These are phyloP conservation scores for Calidris pygmaea DNA, from an alignment of 2,113 vertebrate species.

Conservation along the genomic window DNA sequence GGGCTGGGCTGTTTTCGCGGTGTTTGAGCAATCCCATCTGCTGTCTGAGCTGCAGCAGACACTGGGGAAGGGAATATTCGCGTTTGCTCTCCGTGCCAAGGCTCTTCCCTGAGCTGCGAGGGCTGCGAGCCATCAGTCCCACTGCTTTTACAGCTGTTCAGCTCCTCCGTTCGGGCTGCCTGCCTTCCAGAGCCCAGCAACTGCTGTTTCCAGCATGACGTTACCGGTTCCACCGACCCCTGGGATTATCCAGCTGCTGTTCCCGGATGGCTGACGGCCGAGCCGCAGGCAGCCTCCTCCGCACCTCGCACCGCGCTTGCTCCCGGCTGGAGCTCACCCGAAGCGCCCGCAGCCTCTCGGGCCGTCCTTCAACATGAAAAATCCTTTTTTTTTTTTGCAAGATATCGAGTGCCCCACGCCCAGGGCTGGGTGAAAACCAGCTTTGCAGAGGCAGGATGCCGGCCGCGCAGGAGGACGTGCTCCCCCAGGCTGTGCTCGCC, in stretches of 20 bases:
- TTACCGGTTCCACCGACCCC: neutral
- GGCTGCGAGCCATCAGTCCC: neutral
- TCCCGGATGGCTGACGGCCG: neutral
- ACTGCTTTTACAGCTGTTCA: slow-evolving; percentile 43
- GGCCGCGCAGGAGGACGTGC: neutral
- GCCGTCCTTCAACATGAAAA: fast-evolving
- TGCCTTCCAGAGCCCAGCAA: neutral
- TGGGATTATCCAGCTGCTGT: neutral
- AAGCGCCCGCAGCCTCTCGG: neutral
- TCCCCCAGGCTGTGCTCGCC: neutral
- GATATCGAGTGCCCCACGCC: fast-evolving
- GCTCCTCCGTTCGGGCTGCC: neutral
- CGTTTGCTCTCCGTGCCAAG: slow-evolving; percentile 13
- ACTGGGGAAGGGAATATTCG: slow-evolving; percentile 51
- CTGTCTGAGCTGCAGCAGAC: slow-evolving; percentile 36
- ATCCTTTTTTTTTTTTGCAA: neutral
- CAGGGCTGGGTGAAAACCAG: neutral
- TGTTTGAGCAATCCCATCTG: slow-evolving; percentile 69
- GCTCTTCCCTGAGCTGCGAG: neutral
- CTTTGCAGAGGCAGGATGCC: neutral
- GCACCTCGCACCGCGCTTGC: fast-evolving
- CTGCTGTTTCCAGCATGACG: neutral
- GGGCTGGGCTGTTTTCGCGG: neutral
- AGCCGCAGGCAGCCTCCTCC: neutral
- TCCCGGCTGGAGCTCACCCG: neutral